Conservation (phyloP, 1,140 invertebrate genomes). For the Pentalonia nigronervosa region DNA sequence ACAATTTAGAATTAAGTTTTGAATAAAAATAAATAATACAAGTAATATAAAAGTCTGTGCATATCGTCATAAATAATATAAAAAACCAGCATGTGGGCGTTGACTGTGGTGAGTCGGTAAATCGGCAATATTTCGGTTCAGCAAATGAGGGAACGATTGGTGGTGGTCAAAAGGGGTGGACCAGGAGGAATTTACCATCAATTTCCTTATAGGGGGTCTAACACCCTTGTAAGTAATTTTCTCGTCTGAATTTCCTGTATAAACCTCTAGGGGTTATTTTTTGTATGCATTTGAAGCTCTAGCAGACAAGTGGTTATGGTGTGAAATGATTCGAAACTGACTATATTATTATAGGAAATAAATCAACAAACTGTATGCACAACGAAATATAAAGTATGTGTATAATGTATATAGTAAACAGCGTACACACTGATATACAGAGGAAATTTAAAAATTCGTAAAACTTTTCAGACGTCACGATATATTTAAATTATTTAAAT, state of each 20-base stretch:
- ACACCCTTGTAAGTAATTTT: constrained; percentile 50
- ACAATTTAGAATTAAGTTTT: constrained; percentile 26
- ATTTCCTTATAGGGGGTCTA: constrained; percentile 40
- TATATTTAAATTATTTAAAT: background rate
- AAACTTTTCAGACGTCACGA: background rate
- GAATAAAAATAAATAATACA: constrained; percentile 1
- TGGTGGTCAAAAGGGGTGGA: constrained; percentile 55
- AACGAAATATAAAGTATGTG: background rate
- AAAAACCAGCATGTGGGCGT: constrained; percentile 57
- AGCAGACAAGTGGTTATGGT: constrained; percentile 38
- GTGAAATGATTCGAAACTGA: constrained; percentile 35
- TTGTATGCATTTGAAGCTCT: background rate
- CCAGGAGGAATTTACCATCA: constrained; percentile 42
- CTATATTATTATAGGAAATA: background rate
- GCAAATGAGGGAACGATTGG: constrained; percentile 39
- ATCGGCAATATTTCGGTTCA: constrained; percentile 1
- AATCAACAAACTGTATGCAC: background rate
- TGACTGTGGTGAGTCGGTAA: constrained; percentile 43
- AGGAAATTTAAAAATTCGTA: background rate
- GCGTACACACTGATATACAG: background rate
- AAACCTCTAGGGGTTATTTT: constrained; percentile 28
- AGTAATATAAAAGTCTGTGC: constrained; percentile 9
- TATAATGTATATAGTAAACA: background rate
- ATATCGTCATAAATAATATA: constrained; percentile 38
- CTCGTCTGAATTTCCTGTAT: constrained; percentile 38